Evolutionary conservation across 2,797 vertebrate species (phyloP), one percentile per base, ranked within the genome.

Genomic region (Scomberomorus guttatus): DNA sequence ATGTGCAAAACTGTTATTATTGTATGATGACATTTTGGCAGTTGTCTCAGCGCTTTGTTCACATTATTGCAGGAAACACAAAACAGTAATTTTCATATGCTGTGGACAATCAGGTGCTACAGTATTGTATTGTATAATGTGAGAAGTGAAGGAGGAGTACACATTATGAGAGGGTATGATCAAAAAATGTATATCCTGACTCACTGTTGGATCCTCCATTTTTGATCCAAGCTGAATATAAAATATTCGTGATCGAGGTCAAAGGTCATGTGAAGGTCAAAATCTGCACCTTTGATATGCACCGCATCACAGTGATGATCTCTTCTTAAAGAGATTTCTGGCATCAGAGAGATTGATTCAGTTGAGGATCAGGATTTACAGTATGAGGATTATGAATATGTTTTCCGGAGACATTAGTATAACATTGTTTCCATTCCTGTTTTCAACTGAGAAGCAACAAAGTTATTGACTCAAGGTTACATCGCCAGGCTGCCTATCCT

Each of bases 321-420:
- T 77, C 54, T 65, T 60, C 72, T 66, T 68, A 77, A 78, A 61
- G 1, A 59, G 72, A 76, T 86, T 79, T 61, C 14, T 56, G 54
- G 58, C 44, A 20, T 25, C 25, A 25, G 20, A 32, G 61, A 58
- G 62, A 79, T 44, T 69, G 66, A 81, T 64, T 79, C 14, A 58
- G 39, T 11, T 29, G 44, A 74, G 39, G 20, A 55, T 72, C 29
- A 27, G 56, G 51, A 80, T 80, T 75, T 54, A 50, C 11, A 68
- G 14, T 1, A 3, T 46, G 42, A 44, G 69, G 77, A 79, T 82
- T 83, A 82, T 24, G 7, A 51, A 39, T 46, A 10, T 17, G 46
- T 52, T 14, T 3, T 39, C 18, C 32, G 34, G 2, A 65, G 18
- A 22, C n/a, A 22, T 17, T 27, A 22, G 5, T 25, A 10, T 4